Evolutionary conservation across 2,888 invertebrate genomes (phyloP).

Genomic region (Clanis bilineata): DNA sequence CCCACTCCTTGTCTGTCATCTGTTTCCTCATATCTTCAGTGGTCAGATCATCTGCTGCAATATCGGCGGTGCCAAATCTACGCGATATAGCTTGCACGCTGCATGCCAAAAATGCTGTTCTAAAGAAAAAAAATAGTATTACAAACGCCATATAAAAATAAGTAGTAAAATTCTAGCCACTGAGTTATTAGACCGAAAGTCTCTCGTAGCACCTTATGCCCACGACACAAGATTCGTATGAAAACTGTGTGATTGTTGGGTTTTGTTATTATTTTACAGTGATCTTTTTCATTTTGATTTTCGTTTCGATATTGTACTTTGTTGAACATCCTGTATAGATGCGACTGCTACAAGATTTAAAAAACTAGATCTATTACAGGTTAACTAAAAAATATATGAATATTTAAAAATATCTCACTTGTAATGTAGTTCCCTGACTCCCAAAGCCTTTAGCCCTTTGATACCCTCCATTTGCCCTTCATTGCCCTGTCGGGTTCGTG

Average conservation of each 20-base stretch:
- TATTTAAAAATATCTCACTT: slow-evolving; percentile 52
- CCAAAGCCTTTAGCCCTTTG: slow-evolving; percentile 89
- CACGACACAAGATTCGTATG: too few species aligned
- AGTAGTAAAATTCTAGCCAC: neutral
- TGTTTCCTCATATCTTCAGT: slow-evolving; percentile 96
- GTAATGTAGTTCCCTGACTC: slow-evolving; percentile 76
- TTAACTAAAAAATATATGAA: neutral
- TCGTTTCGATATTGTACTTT: too few species aligned
- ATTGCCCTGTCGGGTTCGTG: slow-evolving; percentile 87
- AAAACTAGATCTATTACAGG: too few species aligned
- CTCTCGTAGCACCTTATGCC: too few species aligned
- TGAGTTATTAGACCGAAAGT: neutral
- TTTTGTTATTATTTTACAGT: too few species aligned
- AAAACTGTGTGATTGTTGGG: too few species aligned
- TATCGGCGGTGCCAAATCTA: slow-evolving; percentile 92
- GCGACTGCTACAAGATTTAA: neutral
- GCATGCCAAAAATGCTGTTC: slow-evolving; percentile 96
- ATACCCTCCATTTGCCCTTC: slow-evolving; percentile 92
- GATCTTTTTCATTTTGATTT: too few species aligned
- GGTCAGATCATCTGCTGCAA: slow-evolving; percentile 93
- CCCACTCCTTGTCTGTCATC: slow-evolving; percentile 97
- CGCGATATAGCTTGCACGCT: slow-evolving; percentile 94
- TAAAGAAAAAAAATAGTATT: slow-evolving; percentile 73
- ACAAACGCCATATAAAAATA: neutral
- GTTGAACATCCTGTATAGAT: too few species aligned